Percentiles rank a stretch among this genome's conserved stretches.
Evolutionary conservation across 2,888 invertebrate genomes (phyloP).

Genomic region (Tridacna gigas): DNA sequence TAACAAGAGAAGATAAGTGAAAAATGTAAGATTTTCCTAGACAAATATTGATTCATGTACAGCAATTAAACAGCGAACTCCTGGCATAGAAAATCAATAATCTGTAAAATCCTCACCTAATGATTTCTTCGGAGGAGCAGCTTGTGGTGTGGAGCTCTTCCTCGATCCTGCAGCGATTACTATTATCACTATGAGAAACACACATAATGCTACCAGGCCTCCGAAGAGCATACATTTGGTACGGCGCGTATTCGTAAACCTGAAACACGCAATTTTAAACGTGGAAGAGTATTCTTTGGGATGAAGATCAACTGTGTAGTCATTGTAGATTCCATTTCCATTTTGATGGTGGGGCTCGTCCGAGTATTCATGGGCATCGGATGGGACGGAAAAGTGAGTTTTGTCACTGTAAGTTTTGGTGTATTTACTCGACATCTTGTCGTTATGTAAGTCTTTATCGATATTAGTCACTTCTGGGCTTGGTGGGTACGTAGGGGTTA

Average conservation of each 20-base stretch:
- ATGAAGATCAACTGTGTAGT: slow-evolving; percentile 49
- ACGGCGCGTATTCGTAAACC: slow-evolving; percentile 55
- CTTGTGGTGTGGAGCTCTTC: not conserved
- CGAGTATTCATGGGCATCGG: slow-evolving; percentile 35
- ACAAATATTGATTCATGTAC: too few relatives aligned
- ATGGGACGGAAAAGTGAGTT: slow-evolving; percentile 56
- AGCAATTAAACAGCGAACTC: too few relatives aligned
- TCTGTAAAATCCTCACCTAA: not conserved
- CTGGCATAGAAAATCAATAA: too few relatives aligned
- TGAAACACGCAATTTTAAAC: slow-evolving; percentile 61
- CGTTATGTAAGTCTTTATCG: not conserved
- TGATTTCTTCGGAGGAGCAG: too few relatives aligned
- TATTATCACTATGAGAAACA: slow-evolving; percentile 51
- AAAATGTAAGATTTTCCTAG: too few relatives aligned
- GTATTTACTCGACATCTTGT: slow-evolving; percentile 47
- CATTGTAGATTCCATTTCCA: slow-evolving; percentile 59
- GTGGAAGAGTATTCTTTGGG: slow-evolving; percentile 46
- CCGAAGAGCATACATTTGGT: slow-evolving; percentile 47
- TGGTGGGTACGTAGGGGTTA: not conserved
- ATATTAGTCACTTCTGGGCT: not conserved
- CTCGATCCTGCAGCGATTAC: slow-evolving; percentile 34
- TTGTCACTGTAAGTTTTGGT: slow-evolving; percentile 64
- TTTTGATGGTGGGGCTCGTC: slow-evolving; percentile 29
- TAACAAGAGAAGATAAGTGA: too few relatives aligned
- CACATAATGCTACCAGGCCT: slow-evolving; percentile 32